Conservation (phyloP, 2,888 invertebrate genomes). For the Sinhomidia bicolor region DNA sequence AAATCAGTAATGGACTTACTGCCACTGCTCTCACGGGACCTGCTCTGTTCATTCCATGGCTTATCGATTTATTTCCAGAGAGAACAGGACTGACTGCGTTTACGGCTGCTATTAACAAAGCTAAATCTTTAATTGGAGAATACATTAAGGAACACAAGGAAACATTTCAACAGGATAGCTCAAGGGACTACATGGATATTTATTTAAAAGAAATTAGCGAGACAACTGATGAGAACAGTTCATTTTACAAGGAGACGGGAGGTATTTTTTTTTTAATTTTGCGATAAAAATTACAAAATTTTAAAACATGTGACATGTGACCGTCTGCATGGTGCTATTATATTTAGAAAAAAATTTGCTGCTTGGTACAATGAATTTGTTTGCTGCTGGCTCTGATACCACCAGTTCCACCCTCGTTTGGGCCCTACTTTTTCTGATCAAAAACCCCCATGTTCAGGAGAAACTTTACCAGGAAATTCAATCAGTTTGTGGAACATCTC, state of each 20-base stretch:
- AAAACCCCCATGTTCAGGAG: constrained; percentile 60
- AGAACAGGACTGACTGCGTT: constrained; percentile 45
- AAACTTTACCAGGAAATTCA: constrained; percentile 48
- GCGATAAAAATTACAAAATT: too few relatives aligned
- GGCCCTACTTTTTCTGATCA: constrained; percentile 63
- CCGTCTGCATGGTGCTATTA: too few relatives aligned
- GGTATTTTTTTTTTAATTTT: constrained; percentile 56
- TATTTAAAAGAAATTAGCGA: constrained; percentile 71
- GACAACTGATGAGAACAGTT: constrained; percentile 68
- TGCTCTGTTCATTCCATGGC: constrained; percentile 69
- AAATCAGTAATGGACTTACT: not conserved
- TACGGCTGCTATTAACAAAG: not conserved
- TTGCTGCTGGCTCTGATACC: constrained; percentile 75
- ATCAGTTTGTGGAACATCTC: not conserved
- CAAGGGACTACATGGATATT: constrained; percentile 74
- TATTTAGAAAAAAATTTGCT: constrained; percentile 71
- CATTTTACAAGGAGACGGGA: constrained; percentile 74
- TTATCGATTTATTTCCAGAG: constrained; percentile 57
- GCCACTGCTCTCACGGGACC: constrained; percentile 56
- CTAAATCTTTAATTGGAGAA: constrained; percentile 54
- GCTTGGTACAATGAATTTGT: constrained; percentile 64
- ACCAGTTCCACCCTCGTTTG: constrained; percentile 71
- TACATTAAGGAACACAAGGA: constrained; percentile 63
- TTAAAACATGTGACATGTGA: too few relatives aligned
- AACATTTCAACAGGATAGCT: constrained; percentile 39